These are phyloP conservation scores for Smutsia gigantea DNA, from an alignment of 2,797 vertebrate genomes.

Conservation along the genomic window DNA sequence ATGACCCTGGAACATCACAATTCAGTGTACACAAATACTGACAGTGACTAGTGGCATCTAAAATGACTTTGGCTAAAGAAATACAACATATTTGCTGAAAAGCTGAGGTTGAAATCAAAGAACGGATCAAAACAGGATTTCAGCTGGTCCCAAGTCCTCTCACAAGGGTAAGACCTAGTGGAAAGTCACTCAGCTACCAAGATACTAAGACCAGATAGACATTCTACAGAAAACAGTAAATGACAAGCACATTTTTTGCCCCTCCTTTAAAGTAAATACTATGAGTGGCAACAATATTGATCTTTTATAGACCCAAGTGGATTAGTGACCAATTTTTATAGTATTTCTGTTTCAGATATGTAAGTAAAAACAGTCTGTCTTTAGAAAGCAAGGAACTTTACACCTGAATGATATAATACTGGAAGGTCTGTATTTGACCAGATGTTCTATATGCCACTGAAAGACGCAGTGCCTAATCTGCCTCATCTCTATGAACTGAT, in stretches of 20 bases:
- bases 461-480: background rate
- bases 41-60: background rate
- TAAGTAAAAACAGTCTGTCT: background rate
- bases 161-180: background rate
- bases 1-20: background rate
- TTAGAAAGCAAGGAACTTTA: background rate
- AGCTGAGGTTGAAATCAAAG: background rate
- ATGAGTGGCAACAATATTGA: background rate
- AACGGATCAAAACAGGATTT: background rate
- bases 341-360: constrained; percentile 43
- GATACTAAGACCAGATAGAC: background rate
- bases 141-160: background rate
- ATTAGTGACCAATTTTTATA: constrained; percentile 27
- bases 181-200: background rate
- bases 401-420: background rate
- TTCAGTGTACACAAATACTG: background rate
- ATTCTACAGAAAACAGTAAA: background rate
- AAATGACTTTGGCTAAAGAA: constrained; percentile 13
- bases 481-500: background rate
- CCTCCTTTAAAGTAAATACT: background rate
- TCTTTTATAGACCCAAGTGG: background rate
- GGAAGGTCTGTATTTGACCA: background rate
- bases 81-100: background rate
- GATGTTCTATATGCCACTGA: background rate
- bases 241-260: background rate